A percentile compares a stretch with the other conserved stretches of the same genome.
Evolutionary conservation across 2,888 invertebrate genomes (phyloP).

Genomic region (Digitonthophagus gazella): DNA sequence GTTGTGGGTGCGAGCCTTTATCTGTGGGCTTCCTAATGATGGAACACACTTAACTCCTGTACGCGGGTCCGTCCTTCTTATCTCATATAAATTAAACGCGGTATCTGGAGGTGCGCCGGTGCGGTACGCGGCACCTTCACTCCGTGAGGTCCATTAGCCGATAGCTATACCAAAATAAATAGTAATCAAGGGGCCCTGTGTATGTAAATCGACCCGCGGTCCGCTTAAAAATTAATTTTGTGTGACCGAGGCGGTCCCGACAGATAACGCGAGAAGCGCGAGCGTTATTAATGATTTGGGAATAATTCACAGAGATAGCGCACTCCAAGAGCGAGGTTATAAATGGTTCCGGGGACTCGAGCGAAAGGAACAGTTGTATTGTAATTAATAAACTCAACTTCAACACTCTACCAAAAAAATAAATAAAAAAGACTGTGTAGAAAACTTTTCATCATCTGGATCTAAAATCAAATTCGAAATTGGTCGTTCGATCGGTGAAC

Average conservation of each 20-base stretch:
- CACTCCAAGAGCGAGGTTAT: not conserved
- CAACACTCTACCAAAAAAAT: too few species aligned
- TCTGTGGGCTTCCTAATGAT: slow-evolving; percentile 42
- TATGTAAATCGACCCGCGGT: slow-evolving; percentile 26
- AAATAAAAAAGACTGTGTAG: too few species aligned
- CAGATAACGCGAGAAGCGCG: slow-evolving; percentile 13
- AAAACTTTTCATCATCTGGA: not conserved
- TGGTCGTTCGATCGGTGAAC: not conserved
- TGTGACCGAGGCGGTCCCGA: slow-evolving; percentile 17
- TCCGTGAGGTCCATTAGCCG: slow-evolving; percentile 8
- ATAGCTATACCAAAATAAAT: slow-evolving; percentile 30
- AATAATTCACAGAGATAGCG: slow-evolving; percentile 8
- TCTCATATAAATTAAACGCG: slow-evolving; percentile 33
- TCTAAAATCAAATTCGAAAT: not conserved
- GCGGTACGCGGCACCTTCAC: slow-evolving; percentile 31
- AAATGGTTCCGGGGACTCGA: not conserved
- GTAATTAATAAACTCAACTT: not conserved
- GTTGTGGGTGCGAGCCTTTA: slow-evolving; percentile 13
- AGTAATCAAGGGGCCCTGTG: slow-evolving; percentile 34
- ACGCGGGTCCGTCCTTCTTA: slow-evolving; percentile 30
- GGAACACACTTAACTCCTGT: slow-evolving; percentile 43
- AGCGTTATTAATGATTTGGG: slow-evolving; percentile 12
- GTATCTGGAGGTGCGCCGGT: slow-evolving; percentile 34
- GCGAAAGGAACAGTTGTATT: slow-evolving; percentile 13
- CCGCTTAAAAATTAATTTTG: slow-evolving; percentile 28